Evolutionary conservation across 2,888 invertebrate genomes (phyloP), one percentile per base, ranked within the genome.

Genomic region (Leptopterna dolabrata): DNA sequence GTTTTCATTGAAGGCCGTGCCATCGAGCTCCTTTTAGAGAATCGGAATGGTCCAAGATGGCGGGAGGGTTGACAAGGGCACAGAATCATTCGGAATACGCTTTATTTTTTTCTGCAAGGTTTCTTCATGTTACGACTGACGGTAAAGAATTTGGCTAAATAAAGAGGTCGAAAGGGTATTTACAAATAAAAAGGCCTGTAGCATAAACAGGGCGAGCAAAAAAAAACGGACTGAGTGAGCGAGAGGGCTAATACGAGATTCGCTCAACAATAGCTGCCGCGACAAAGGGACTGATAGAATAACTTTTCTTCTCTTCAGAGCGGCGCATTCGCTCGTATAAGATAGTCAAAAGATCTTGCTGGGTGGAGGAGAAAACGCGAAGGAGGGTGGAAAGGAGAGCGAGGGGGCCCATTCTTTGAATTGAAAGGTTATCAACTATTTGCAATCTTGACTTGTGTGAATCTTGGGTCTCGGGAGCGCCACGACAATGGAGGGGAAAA

Each of bases 401-500:
- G 29, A 83, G 41, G 45, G 81, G 87, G 81, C 47, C 88, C 88
- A 88, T 89, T 88, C 88, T 89, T 89, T 87, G 89, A 89, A 89
- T 89, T 88, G 89, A 89, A 88, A 89, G 89, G 89, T 89, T 89
- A 89, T 89, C 89, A 89, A 89, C 89, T 89, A 89, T 89, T 89
- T 89, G 88, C 88, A 89, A 89, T 89, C 89, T 89, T 78, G 88
- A 87, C 87, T 87, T 87, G 87, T 87, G 87, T 87, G 87, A 82
- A 80, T 83, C 83, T 87, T 81, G 76, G 80, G 71, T 71, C 45
- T 87, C 86, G 86, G n/a, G 85, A 76, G 86, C 70, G 36, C 81
- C 73, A 29, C 55, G 63, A 82, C 73, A 47, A 87, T 80, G 80
- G 81, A 63, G 36, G 87, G 78, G 87, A 83, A 71, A 88, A 88